Evolutionary conservation across 1,140 invertebrate genomes (phyloP).

Genomic region (Pseudobourletiella spinata): DNA sequence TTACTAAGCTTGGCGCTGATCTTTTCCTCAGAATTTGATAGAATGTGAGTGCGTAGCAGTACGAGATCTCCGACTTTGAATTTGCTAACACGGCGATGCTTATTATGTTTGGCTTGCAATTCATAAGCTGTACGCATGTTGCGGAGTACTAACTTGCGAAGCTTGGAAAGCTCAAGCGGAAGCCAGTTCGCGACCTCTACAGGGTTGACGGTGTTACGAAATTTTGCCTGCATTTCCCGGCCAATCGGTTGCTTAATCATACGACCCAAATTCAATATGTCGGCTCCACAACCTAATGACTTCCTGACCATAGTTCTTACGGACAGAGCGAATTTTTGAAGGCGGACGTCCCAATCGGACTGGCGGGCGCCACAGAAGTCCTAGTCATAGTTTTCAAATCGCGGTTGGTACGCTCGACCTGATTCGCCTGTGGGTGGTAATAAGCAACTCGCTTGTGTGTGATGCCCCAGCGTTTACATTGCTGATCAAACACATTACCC

Average conservation of each 20-base stretch:
- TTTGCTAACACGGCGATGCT: background rate
- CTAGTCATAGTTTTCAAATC: constrained; percentile 41
- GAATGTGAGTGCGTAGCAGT: background rate
- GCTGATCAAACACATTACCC: background rate
- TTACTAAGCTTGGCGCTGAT: background rate
- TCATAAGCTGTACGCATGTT: constrained; percentile 6
- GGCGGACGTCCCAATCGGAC: constrained; percentile 38
- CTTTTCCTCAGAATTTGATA: background rate
- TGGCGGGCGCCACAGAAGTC: constrained; percentile 40
- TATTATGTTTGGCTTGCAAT: constrained; percentile 9
- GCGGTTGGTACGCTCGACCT: constrained; percentile 42
- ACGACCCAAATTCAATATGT: constrained; percentile 41
- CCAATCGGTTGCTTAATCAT: constrained; percentile 35
- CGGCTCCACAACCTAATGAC: constrained; percentile 39
- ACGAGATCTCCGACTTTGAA: constrained; percentile 8
- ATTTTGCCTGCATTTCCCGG: background rate
- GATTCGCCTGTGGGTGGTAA: constrained; percentile 43
- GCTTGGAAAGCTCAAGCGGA: constrained; percentile 1
- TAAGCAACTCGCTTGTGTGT: constrained; percentile 30
- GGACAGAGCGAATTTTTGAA: constrained; percentile 42
- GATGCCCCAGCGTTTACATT: constrained; percentile 12
- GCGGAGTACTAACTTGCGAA: constrained; percentile 9
- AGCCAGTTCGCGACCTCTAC: background rate
- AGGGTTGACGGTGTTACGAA: background rate
- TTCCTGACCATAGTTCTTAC: constrained; percentile 41